Percentiles rank a stretch among this genome's conserved stretches.
These are phyloP conservation scores for Entelurus aequoreus DNA, from an alignment of 2,113 vertebrate species.

Conservation along the genomic window DNA sequence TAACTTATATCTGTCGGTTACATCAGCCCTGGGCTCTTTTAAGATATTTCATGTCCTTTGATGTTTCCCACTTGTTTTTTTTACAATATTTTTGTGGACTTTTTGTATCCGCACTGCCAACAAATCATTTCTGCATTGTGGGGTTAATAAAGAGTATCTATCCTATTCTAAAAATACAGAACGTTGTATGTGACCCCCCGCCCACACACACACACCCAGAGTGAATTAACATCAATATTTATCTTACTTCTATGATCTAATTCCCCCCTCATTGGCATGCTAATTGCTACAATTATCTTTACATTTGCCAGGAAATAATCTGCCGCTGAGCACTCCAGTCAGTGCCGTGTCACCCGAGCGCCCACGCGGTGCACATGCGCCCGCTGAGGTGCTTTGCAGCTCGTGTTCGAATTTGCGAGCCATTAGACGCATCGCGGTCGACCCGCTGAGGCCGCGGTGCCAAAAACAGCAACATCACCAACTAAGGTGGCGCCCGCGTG, in stretches of 20 bases:
- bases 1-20: too few species aligned
- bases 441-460: background rate
- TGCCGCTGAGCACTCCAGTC: conserved; percentile 59
- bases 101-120: too few species aligned
- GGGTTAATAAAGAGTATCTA: too few species aligned
- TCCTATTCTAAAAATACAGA: conserved; percentile 39
- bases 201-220: conserved; percentile 19
- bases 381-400: background rate
- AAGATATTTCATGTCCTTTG: too few species aligned
- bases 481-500: too few species aligned
- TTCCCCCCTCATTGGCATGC: conserved; percentile 85
- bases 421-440: background rate
- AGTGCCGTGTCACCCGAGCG: conserved; percentile 53
- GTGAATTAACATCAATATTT: conserved; percentile 75
- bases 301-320: conserved; percentile 77
- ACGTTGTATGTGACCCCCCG: conserved; percentile 23
- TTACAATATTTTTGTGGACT: too few species aligned
- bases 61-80: too few species aligned
- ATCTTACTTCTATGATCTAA: conserved; percentile 73
- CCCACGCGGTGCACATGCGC: conserved; percentile 3
- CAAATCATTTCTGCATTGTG: too few species aligned
- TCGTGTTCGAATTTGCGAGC: background rate
- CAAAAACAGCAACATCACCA: background rate
- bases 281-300: conserved; percentile 90
- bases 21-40: too few species aligned